Evolutionary conservation across 2,797 vertebrate genomes (phyloP).

Genomic region (Sebastes glaucus): DNA sequence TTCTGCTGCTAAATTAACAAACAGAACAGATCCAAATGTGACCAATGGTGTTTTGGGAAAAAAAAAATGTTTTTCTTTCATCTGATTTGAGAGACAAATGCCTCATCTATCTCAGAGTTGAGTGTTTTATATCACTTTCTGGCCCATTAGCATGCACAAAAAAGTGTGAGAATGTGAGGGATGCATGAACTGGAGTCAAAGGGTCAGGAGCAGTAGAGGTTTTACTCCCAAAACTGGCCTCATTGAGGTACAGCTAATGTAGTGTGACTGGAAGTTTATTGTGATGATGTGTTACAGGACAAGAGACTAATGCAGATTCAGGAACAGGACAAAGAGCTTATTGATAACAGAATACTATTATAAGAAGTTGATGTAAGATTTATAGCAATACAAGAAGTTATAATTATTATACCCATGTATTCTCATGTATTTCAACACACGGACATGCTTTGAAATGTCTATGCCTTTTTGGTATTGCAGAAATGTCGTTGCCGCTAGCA

Average conservation of each 20-base stretch:
- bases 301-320: constrained; percentile 45
- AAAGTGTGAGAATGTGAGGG: constrained; percentile 46
- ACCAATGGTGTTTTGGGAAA: neutral
- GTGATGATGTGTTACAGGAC: constrained; percentile 74
- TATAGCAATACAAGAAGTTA: neutral
- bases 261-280: constrained; percentile 64
- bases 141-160: constrained; percentile 25
- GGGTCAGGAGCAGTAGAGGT: constrained; percentile 50
- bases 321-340: constrained; percentile 27
- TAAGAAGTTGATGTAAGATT: constrained; percentile 1
- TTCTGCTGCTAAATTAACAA: neutral
- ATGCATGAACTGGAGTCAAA: constrained; percentile 49
- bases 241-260: constrained; percentile 58
- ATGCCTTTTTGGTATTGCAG: neutral
- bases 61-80: neutral
- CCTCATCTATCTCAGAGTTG: constrained; percentile 9
- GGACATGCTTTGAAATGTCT: neutral
- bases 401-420: neutral
- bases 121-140: constrained; percentile 24
- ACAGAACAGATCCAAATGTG: neutral
- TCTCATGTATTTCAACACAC: neutral
- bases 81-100: constrained; percentile 51
- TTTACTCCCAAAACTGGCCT: constrained; percentile 54
- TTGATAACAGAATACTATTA: constrained; percentile 39
- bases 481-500: neutral